Percentiles rank a stretch among this genome's conserved stretches.
phyloP scores from a whole-genome alignment of 2,888 invertebrate species.

The Hoplodrina ambigua region DNA sequence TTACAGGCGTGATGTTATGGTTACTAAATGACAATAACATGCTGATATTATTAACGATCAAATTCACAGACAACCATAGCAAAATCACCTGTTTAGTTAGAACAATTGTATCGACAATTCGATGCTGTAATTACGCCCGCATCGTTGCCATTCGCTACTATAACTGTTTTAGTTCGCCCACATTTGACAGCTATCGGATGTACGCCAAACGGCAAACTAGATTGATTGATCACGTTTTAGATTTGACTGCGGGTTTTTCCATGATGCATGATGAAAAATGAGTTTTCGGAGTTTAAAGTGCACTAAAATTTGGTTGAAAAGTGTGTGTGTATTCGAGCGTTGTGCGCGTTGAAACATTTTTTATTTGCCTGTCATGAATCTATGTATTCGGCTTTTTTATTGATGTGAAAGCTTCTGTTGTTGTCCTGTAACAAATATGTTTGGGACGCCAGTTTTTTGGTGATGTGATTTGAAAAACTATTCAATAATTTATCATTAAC shows the following conservation, averaged over 20 bases:
- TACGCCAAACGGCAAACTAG: constrained; percentile 34
- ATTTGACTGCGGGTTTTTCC: constrained; percentile 35
- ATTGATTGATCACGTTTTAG: constrained; percentile 54
- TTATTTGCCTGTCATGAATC: constrained; percentile 40
- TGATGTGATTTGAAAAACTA: no score
- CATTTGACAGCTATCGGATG: constrained; percentile 46
- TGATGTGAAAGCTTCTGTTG: constrained; percentile 28
- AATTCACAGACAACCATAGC: constrained; percentile 33
- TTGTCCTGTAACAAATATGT: neutral
- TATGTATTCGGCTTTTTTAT: constrained; percentile 24
- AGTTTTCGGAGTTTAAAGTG: constrained; percentile 29
- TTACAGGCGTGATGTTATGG: no score
- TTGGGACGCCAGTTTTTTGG: no score
- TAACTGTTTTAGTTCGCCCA: constrained; percentile 12
- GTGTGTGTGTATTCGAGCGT: constrained; percentile 8
- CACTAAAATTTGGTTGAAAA: constrained; percentile 33
- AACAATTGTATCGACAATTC: constrained; percentile 39
- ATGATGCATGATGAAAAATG: constrained; percentile 43
- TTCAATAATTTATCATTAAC: no score
- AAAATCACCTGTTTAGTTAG: constrained; percentile 42
- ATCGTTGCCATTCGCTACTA: constrained; percentile 24
- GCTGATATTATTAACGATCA: neutral
- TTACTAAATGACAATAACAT: no score
- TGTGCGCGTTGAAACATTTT: constrained; percentile 37
- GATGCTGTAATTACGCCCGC: constrained; percentile 50